Evolutionary conservation across 2,797 vertebrate genomes (phyloP).

Genomic region (Pygocentrus nattereri): DNA sequence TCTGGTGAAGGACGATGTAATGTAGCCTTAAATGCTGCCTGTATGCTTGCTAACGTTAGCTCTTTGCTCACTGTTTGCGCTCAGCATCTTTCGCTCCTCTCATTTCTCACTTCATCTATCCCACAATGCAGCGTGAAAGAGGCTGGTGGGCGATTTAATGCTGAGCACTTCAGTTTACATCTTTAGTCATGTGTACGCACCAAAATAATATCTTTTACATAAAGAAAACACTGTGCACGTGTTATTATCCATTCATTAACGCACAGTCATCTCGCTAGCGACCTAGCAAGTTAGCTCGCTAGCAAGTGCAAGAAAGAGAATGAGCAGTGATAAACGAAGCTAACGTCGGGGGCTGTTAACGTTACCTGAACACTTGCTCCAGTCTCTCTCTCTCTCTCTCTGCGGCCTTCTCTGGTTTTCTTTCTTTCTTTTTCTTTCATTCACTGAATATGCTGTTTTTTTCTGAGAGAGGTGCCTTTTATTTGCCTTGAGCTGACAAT

Average conservation of each 20-base stretch:
- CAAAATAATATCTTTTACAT: background rate
- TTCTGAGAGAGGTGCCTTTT: background rate
- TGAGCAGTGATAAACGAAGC: background rate
- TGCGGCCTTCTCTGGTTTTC: conserved; percentile 16
- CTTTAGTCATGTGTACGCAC: background rate
- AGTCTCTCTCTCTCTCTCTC: conserved; percentile 33
- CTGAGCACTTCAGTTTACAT: background rate
- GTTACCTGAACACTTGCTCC: conserved; percentile 53
- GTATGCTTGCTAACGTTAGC: conserved; percentile 1
- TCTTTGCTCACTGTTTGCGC: background rate
- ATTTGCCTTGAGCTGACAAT: background rate
- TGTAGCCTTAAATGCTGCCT: background rate
- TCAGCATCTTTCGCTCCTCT: background rate
- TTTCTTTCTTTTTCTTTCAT: conserved; percentile 1
- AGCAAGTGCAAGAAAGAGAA: conserved; percentile 21
- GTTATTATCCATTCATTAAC: background rate
- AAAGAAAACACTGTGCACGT: background rate
- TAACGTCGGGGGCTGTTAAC: conserved; percentile 13
- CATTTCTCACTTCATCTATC: conserved; percentile 13
- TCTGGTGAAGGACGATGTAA: background rate
- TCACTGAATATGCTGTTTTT: background rate
- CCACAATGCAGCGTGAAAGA: conserved; percentile 23
- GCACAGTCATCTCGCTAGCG: background rate
- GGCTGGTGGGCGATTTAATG: conserved; percentile 3
- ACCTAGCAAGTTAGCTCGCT: conserved; percentile 9